Evolutionary conservation across 2,113 vertebrate species (phyloP), one percentile per base, ranked within the genome.

Genomic region (Ascaphus truei): DNA sequence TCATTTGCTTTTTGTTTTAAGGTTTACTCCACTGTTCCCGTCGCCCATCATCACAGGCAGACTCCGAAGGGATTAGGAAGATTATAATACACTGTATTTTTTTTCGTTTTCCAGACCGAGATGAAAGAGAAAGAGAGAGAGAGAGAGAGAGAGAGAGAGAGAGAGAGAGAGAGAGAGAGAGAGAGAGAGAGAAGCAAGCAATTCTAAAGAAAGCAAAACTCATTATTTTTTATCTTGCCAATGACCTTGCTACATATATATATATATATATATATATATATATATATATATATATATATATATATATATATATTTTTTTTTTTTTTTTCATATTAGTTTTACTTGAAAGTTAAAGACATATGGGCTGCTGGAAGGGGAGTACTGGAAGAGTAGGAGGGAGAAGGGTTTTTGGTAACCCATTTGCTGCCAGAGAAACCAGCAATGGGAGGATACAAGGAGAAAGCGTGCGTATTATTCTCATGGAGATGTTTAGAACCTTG

Each of bases 171-270:
- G 52, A 37, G 52, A 27, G 20, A 62, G 45, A 62, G 59, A 31
- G 12, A 53, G 57, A 34, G 34, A 63, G 39, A 23, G 68, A 52
- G 0, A 0, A 66, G 56, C 34, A 68, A 72, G 53, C 72, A 84
- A 71, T 73, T 61, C 66, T 71, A 30, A 12, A 30, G 79, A 76
- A 77, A 75, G 73, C 47, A 39, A 73, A 80, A 75, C 71, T 81
- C 76, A 77, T 84, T 82, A 83, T 75, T 81, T 80, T 84, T 80
- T 80, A 77, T 82, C 80, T 81, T 81, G 73, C 75, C 75, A 68
- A 73, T 82, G 83, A 85, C 81, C 82, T 84, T 82, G 76, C 80
- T 53, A 27, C 33, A 64, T 53, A 62, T 62, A 62, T 62, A 39
- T 62, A 48, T 62, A 47, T 47, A 43, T 62, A 62, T 62, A 62